Conservation (phyloP, 2,113 vertebrate genomes). For the Ceyx melanurus region DNA sequence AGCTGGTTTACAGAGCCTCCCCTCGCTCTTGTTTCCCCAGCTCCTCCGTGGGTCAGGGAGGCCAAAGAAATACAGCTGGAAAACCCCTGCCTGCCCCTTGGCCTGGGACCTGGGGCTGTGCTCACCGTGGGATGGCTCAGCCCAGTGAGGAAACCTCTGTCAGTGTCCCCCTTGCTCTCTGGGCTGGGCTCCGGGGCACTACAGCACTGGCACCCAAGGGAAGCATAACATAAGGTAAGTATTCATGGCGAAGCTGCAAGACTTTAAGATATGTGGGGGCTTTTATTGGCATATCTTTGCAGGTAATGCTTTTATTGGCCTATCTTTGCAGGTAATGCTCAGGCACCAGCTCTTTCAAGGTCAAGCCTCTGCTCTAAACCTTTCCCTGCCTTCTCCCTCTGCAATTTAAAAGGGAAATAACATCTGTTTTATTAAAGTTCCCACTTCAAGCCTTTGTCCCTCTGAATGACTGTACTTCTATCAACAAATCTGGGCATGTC, state of each 20-base stretch:
- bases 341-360: not conserved
- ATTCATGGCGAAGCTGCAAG: too few relatives aligned
- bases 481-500: not conserved
- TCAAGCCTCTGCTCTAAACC: not conserved
- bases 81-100: not conserved
- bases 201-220: rapidly evolving
- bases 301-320: not conserved
- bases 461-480: not conserved
- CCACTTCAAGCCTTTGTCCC: not conserved
- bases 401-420: not conserved
- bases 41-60: not conserved
- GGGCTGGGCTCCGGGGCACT: not conserved
- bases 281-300: not conserved
- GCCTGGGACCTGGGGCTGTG: rapidly evolving
- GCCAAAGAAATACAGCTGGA: rapidly evolving
- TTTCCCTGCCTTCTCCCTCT: not conserved
- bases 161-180: not conserved
- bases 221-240: not conserved
- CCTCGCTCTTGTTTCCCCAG: not conserved
- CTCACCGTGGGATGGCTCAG: not conserved
- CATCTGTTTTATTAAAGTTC: not conserved
- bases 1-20: not conserved
- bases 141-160: not conserved
- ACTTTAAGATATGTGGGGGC: not conserved
- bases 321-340: not conserved